Conservation (phyloP, 1,140 invertebrate genomes). For the Thaumatotibia leucotreta region DNA sequence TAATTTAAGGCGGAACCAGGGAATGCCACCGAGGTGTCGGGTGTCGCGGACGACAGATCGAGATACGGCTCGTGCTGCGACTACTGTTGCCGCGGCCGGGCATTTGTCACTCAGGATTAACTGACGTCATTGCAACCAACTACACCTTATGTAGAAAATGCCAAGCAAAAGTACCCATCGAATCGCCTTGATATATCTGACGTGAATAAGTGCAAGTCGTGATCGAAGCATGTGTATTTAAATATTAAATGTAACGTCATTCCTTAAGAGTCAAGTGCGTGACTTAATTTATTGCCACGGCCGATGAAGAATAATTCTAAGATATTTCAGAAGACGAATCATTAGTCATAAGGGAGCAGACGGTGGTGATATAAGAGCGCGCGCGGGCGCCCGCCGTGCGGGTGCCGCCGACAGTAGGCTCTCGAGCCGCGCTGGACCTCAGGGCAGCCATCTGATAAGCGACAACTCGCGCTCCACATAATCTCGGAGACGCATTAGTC, state of each 20-base stretch:
- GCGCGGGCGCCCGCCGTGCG: slow-evolving; percentile 28
- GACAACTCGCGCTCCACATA: slow-evolving; percentile 68
- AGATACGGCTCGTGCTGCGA: slow-evolving; percentile 39
- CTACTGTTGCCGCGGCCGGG: slow-evolving; percentile 37
- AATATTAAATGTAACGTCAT: slow-evolving; percentile 50
- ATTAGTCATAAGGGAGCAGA: slow-evolving; percentile 49
- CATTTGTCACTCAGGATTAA: slow-evolving; percentile 20
- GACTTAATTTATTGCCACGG: slow-evolving; percentile 61
- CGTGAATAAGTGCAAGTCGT: slow-evolving; percentile 22
- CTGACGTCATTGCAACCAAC: slow-evolving; percentile 18
- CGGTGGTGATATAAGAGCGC: slow-evolving; percentile 35
- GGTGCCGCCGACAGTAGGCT: slow-evolving; percentile 15
- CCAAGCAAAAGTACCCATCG: slow-evolving; percentile 1
- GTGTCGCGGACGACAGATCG: slow-evolving; percentile 40
- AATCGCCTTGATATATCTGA: slow-evolving; percentile 14
- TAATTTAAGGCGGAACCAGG: slow-evolving; percentile 65
- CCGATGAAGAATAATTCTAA: slow-evolving; percentile 58
- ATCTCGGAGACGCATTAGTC: slow-evolving; percentile 58
- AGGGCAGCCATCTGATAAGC: slow-evolving; percentile 64
- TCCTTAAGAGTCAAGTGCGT: slow-evolving; percentile 53
- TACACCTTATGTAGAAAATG: not conserved
- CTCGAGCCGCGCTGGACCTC: slow-evolving; percentile 17
- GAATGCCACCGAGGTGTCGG: slow-evolving; percentile 53
- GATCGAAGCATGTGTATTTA: slow-evolving; percentile 39
- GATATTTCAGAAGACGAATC: slow-evolving; percentile 50